Evolutionary conservation across 2,113 vertebrate genomes (phyloP).

Genomic region (Ia io): DNA sequence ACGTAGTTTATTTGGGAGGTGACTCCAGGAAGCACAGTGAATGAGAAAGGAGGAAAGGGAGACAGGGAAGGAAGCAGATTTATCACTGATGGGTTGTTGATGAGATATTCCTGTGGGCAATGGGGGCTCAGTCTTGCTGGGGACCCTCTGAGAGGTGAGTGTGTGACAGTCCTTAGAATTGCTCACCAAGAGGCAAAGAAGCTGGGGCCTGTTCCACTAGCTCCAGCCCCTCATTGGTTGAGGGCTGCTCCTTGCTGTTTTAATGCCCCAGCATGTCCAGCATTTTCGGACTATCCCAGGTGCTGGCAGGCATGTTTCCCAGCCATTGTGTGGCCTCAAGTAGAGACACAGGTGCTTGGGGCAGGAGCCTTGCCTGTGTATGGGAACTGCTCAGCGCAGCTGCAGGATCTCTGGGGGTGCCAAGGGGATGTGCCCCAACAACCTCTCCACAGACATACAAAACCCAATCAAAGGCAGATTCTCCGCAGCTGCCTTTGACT

Average conservation of each 20-base stretch:
- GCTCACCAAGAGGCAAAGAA: not conserved
- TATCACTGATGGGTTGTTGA: not conserved
- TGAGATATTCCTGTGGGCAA: not conserved
- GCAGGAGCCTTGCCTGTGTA: not conserved
- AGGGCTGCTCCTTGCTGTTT: not conserved
- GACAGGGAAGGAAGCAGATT: not conserved
- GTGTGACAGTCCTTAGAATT: not conserved
- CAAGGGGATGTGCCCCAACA: not conserved
- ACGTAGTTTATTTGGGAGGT: not conserved
- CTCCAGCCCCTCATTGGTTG: not conserved
- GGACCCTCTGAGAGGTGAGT: not conserved
- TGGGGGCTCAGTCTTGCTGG: not conserved
- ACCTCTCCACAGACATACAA: not conserved
- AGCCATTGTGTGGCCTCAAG: not conserved
- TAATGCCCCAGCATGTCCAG: too few relatives aligned
- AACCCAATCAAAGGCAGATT: not conserved
- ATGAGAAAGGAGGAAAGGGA: not conserved
- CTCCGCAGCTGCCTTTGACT: not conserved
- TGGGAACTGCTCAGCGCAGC: not conserved
- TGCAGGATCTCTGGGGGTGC: not conserved
- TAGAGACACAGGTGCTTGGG: not conserved
- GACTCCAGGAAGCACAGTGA: not conserved
- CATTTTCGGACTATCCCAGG: not conserved
- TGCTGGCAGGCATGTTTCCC: not conserved
- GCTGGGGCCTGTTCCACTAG: not conserved